Evolutionary conservation across 2,797 vertebrate species (phyloP), one percentile per base, ranked within the genome.

Genomic region (Anguilla obscura): DNA sequence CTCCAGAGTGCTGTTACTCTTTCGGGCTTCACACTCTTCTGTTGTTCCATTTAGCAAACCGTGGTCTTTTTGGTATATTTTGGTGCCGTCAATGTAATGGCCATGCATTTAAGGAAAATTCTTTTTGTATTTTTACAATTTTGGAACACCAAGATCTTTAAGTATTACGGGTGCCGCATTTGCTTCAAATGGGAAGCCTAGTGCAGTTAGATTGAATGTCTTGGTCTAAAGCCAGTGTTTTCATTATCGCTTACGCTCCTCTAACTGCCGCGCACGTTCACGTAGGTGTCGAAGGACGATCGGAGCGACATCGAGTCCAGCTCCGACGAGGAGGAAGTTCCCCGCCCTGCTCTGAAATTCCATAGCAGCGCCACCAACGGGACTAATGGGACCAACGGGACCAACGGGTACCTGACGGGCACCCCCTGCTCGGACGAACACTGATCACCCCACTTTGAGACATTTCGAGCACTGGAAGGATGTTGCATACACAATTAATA

Each of bases 291-390:
- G 91, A 99, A 98, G 94, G 98, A 99, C 89, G 96, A 97, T 92
- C 96, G 97, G 91, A 99, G 98, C 87, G 98, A 99, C 89, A 96
- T 99, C 18, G 98, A 99, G 94, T 99, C 97, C 88, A 98, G 98
- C 95, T 99, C 98, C 86, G 98, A 99, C 56, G 99, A 99, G 91
- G 99, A 99, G 3, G 96, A 97, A 89, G 94, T 96, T n/a, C 93
- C 93, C 45, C 94, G 95, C 69, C 90, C 95, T 86, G 93, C 93
- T 91, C 97, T 97, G 93, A 97, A 93, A 91, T 92, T 91, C 0
- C 97, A 98, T 92, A 96, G 92, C 91, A 36, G 94, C 10, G 63
- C 95, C 91, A 94, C 94, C 0, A 96, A 95, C 1, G 95, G 95
- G 52, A 96, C 97, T 91, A 98, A 97, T 76, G 96, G 97, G 90